A percentile compares a stretch with the other conserved stretches of the same genome.
Evolutionary conservation across 2,888 invertebrate genomes (phyloP).

Genomic region (Tineola bisselliella): DNA sequence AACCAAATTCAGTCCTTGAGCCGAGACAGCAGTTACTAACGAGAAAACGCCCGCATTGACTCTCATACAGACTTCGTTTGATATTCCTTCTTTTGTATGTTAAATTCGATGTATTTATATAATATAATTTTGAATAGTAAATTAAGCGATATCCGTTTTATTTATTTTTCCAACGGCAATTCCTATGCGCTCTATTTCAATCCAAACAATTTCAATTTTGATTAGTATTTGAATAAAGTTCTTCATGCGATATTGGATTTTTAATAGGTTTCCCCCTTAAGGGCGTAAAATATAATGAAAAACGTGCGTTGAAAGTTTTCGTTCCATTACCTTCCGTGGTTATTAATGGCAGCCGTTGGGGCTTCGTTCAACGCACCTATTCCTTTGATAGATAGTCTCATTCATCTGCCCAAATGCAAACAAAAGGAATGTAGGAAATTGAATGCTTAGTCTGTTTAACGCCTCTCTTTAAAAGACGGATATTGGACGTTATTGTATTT

Average conservation of each 20-base stretch:
- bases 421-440: conserved; percentile 25
- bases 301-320: conserved; percentile 53
- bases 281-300: conserved; percentile 34
- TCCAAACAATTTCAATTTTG: conserved; percentile 3
- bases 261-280: conserved; percentile 11
- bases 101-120: no score
- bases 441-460: conserved; percentile 17
- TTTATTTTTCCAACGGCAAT: neutral
- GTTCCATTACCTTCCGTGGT: conserved; percentile 37
- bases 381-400: conserved; percentile 36
- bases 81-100: no score
- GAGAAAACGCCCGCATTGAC: no score
- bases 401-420: conserved; percentile 32
- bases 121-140: no score
- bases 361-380: conserved; percentile 14
- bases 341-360: conserved; percentile 33
- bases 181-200: neutral
- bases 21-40: no score
- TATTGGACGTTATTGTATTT: conserved; percentile 14
- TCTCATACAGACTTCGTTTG: no score
- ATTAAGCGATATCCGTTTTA: no score
- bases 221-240: conserved; percentile 6
- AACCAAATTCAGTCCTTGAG: no score
- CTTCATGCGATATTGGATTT: conserved; percentile 11
- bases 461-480: conserved; percentile 13